These are phyloP conservation scores for Microctonus hyperodae DNA, from an alignment of 2,888 invertebrate genomes.

Conservation along the genomic window DNA sequence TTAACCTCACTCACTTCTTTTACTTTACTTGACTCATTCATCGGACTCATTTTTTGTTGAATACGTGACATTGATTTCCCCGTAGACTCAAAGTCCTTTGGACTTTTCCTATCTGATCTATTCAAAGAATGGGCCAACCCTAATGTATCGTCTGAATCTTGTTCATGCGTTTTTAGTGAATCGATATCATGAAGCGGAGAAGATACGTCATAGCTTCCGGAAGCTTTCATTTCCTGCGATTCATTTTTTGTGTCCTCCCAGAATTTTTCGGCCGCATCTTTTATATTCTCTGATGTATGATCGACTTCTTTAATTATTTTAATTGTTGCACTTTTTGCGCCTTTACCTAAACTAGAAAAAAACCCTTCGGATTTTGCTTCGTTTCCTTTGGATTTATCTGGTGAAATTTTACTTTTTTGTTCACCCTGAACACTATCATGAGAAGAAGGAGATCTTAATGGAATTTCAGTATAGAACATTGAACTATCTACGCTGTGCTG, in stretches of 20 bases:
- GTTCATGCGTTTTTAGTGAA: constrained; percentile 25
- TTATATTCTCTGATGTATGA: constrained; percentile 45
- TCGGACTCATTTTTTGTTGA: constrained; percentile 51
- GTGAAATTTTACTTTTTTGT: no score
- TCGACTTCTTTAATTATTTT: constrained; percentile 47
- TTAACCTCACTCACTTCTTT: constrained; percentile 30
- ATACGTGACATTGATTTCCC: constrained; percentile 48
- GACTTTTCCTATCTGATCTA: constrained; percentile 30
- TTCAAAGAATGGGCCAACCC: constrained; percentile 42
- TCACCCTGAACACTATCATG: not conserved
- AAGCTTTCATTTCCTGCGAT: constrained; percentile 44
- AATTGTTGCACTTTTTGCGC: constrained; percentile 45
- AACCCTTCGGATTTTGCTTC: constrained; percentile 47
- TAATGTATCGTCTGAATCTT: constrained; percentile 40
- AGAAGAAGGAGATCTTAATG: not conserved
- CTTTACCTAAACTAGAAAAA: constrained; percentile 47
- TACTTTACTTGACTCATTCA: constrained; percentile 37
- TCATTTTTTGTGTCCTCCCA: constrained; percentile 47
- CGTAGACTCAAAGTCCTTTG: constrained; percentile 34
- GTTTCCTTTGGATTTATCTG: constrained; percentile 40
- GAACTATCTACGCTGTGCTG: not conserved
- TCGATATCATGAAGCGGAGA: constrained; percentile 38
- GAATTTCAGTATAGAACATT: not conserved
- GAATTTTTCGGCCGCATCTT: constrained; percentile 44
- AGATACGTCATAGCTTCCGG: constrained; percentile 51